A percentile compares a stretch with the other conserved stretches of the same genome.
Conservation (phyloP, 1,140 invertebrate genomes). For the Ganaspis sp. region DNA sequence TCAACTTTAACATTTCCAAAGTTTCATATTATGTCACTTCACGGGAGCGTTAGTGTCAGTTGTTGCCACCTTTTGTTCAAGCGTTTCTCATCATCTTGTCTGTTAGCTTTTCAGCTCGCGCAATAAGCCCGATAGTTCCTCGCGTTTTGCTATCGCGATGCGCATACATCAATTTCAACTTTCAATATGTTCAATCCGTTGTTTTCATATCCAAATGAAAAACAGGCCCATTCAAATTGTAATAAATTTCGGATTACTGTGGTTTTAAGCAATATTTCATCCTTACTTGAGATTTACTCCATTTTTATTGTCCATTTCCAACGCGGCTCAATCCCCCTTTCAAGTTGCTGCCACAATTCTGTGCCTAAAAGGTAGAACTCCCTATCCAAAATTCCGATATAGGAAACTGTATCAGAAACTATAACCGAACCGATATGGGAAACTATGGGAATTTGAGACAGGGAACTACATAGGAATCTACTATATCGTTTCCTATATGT, state of each 20-base stretch:
- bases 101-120: conserved; percentile 12
- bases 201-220: conserved; percentile 3
- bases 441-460: too few relatives aligned
- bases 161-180: conserved; percentile 17
- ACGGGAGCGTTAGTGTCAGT: conserved; percentile 3
- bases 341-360: too few relatives aligned
- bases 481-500: too few relatives aligned
- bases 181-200: conserved; percentile 1
- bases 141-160: neutral
- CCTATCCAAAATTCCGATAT: too few relatives aligned
- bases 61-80: conserved; percentile 31
- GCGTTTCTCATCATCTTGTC: conserved; percentile 31
- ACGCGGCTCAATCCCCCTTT: too few relatives aligned
- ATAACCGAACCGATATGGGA: too few relatives aligned
- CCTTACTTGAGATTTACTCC: neutral
- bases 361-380: too few relatives aligned
- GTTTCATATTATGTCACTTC: conserved; percentile 27
- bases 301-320: neutral
- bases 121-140: conserved; percentile 20
- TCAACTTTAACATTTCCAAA: neutral
- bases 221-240: neutral
- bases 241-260: conserved; percentile 5
- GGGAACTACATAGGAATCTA: too few relatives aligned
- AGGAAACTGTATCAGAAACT: too few relatives aligned
- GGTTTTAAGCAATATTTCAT: neutral